Conservation (phyloP, 1,140 invertebrate genomes). For the Glossosoma conforme region DNA sequence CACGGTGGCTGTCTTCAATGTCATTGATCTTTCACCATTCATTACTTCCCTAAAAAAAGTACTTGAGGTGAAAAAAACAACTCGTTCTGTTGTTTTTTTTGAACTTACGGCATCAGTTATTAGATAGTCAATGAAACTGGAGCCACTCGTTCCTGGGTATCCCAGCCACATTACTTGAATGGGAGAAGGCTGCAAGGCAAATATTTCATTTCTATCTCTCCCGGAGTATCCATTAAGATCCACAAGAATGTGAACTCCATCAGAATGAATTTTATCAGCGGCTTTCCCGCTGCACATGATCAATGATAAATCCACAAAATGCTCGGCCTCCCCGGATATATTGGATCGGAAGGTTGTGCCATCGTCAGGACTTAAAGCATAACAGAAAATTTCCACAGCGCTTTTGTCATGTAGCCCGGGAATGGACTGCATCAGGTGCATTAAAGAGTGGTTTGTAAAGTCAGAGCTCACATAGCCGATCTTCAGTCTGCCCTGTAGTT, state of each 20-base stretch:
- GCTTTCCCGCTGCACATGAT: constrained; percentile 93
- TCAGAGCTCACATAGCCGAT: constrained; percentile 99
- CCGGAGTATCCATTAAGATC: constrained; percentile 93
- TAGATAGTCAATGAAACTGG: constrained; percentile 93
- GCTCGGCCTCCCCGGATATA: constrained; percentile 90
- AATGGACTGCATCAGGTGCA: constrained; percentile 98
- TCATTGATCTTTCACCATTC: constrained; percentile 82
- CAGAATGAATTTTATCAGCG: constrained; percentile 87
- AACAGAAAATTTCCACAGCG: constrained; percentile 94
- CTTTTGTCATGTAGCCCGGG: constrained; percentile 89
- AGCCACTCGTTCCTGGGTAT: constrained; percentile 95
- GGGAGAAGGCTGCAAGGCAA: constrained; percentile 77
- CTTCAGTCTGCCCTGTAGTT: constrained; percentile 62
- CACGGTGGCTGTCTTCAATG: constrained; percentile 92
- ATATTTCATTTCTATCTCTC: background rate
- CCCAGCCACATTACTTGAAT: constrained; percentile 95
- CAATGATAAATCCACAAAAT: constrained; percentile 92
- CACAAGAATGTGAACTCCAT: constrained; percentile 95
- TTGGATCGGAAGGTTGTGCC: constrained; percentile 96
- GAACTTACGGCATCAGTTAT: constrained; percentile 90
- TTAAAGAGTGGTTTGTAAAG: constrained; percentile 99
- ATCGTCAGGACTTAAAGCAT: constrained; percentile 94
- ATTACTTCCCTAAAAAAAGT: constrained; percentile 89
- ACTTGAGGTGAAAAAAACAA: too few species aligned
- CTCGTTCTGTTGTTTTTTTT: too few species aligned